Evolutionary conservation across 2,888 invertebrate species (phyloP), one percentile per base, ranked within the genome.

Genomic region (Agonopterix arenella): DNA sequence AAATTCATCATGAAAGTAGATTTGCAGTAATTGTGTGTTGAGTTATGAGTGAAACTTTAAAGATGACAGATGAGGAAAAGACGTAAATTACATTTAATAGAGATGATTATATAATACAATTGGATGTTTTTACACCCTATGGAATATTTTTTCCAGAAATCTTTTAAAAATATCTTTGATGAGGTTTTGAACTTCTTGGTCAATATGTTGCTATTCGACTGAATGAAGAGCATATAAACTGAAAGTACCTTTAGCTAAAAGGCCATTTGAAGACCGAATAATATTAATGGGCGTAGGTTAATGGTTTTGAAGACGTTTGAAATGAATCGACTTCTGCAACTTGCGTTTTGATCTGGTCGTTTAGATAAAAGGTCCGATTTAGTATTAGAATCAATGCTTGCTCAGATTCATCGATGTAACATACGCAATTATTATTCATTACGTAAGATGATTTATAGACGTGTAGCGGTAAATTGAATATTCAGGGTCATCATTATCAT

Each of bases 301-400:
- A 84, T 83, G 76, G 78, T 76, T 78, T 59, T 56, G 71, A 76
- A 80, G 78, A 81, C 76, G 76, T 75, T 76, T 76, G 67, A 69
- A 77, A 82, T 77, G 75, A 73, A 75, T 76, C 70, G 72, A 75
- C 70, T 74, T 66, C 73, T 68, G 73, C 65, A 67, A 63, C 64
- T 60, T 57, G 61, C 36, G 16, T 36, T 11, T n/a, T n/a, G n/a
- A n/a, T 40, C 40, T n/a, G 40, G 40, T 40, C 40, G 40, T 40
- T 40, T n/a, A 40, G 40, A 40, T 40, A 40, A 40, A 9, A 40
- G 4, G 5, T 1, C n/a, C n/a, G 40, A 40, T 28, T 5, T 5
- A 28, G 28, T 28, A 28, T 28, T 5, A 1, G 28, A 28, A 28
- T 28, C 28, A 28, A 28, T 28, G 28, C 28, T 28, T 28, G 7